Evolutionary conservation across 2,888 invertebrate species (phyloP).

Genomic region (Plebejus argus): DNA sequence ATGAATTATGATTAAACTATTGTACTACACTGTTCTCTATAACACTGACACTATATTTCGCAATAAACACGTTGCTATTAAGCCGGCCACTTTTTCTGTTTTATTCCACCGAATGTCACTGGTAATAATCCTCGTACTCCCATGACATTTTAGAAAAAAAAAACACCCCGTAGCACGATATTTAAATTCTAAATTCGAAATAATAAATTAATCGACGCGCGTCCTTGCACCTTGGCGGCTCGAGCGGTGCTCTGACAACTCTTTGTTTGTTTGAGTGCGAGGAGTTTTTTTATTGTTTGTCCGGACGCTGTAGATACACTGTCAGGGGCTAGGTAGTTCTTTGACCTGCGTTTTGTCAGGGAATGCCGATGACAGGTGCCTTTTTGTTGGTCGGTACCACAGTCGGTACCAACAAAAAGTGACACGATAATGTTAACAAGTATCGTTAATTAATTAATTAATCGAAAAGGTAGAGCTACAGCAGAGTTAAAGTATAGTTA

Average conservation of each 20-base stretch:
- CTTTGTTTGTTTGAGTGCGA: slow-evolving; percentile 61
- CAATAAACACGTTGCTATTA: not conserved
- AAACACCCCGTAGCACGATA: slow-evolving; percentile 35
- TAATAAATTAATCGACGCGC: slow-evolving; percentile 40
- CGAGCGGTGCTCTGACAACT: slow-evolving; percentile 54
- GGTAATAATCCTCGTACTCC: slow-evolving; percentile 46
- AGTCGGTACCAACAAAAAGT: slow-evolving; percentile 27
- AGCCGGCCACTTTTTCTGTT: not conserved
- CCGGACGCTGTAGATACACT: slow-evolving; percentile 54
- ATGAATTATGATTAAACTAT: not conserved
- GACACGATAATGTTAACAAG: slow-evolving; percentile 3
- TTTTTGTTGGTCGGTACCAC: too few relatives aligned
- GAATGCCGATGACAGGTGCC: slow-evolving; percentile 26
- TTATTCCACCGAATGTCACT: slow-evolving; percentile 18
- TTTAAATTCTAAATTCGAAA: slow-evolving; percentile 39
- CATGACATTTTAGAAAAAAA: slow-evolving; percentile 48
- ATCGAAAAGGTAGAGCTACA: not conserved
- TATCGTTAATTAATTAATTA: not conserved
- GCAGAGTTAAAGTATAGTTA: too few relatives aligned
- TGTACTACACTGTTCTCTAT: slow-evolving; percentile 20
- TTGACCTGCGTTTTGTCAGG: slow-evolving; percentile 51
- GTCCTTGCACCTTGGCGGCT: slow-evolving; percentile 74
- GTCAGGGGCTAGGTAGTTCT: slow-evolving; percentile 56
- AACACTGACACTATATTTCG: not conserved
- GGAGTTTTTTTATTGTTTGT: slow-evolving; percentile 63